Conservation (phyloP, 2,888 invertebrate genomes). For the Amphipyra berbera region DNA sequence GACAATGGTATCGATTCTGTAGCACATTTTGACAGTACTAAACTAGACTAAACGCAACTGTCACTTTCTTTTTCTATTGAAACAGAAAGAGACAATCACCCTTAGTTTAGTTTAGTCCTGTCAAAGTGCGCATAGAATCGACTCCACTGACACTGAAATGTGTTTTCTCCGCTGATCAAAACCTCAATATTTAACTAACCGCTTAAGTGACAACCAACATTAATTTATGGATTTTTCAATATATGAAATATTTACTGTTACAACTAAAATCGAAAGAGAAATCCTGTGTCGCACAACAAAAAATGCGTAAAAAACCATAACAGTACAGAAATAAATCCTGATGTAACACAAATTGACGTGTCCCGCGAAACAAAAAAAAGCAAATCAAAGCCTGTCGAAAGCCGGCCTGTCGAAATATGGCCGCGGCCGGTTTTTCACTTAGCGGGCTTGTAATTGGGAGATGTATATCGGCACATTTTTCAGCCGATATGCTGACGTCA, state of each 20-base stretch:
- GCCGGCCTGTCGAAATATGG: slow-evolving; percentile 46
- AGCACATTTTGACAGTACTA: no score
- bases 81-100: no score
- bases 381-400: slow-evolving; percentile 65
- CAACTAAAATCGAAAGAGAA: neutral
- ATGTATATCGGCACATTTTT: slow-evolving; percentile 83
- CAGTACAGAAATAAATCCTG: slow-evolving; percentile 50
- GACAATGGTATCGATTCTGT: no score
- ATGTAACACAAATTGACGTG: slow-evolving; percentile 57
- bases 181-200: no score
- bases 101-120: no score
- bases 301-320: slow-evolving; percentile 12
- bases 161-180: no score
- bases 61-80: no score
- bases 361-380: slow-evolving; percentile 32
- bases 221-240: no score
- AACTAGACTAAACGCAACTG: no score
- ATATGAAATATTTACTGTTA: neutral
- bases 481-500: slow-evolving; percentile 62
- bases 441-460: slow-evolving; percentile 77
- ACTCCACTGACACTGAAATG: no score
- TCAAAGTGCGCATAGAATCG: no score
- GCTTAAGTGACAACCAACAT: no score
- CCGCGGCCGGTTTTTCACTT: slow-evolving; percentile 71
- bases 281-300: neutral